Evolutionary conservation across 2,888 invertebrate species (phyloP).

Genomic region (Amiota mariae): DNA sequence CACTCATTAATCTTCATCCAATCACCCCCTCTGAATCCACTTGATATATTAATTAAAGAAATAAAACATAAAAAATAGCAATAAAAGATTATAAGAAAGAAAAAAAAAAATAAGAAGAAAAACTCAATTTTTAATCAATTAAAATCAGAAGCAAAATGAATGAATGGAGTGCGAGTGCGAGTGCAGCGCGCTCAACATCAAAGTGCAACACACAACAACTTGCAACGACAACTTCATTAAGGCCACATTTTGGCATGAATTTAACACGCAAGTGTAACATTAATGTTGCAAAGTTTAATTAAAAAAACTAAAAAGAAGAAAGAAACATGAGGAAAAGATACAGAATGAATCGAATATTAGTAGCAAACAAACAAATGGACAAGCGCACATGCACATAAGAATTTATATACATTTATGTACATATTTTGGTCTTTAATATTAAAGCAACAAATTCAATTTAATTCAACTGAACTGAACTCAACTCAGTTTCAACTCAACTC

Average conservation of each 20-base stretch:
- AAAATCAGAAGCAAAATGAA: neutral
- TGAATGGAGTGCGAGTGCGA: neutral
- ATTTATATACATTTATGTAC: neutral
- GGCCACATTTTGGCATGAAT: constrained; percentile 23
- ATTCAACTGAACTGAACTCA: neutral
- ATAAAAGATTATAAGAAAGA: too few species aligned
- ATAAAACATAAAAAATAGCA: neutral
- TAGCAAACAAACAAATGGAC: neutral
- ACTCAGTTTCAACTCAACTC: neutral
- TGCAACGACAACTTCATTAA: neutral
- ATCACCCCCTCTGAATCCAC: too few species aligned
- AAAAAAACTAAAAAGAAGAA: constrained; percentile 9
- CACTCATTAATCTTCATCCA: too few species aligned
- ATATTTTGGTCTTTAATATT: too few species aligned
- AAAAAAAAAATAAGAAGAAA: neutral
- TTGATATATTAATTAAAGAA: too few species aligned
- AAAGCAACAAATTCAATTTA: too few species aligned
- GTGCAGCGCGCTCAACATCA: neutral
- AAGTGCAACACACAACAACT: neutral
- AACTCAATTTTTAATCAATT: constrained; percentile 3
- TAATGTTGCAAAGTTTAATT: constrained; percentile 26
- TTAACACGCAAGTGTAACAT: constrained; percentile 23
- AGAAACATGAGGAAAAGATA: neutral
- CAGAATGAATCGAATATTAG: neutral
- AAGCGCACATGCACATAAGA: neutral